Base-by-base conservation (phyloP, 2,113 vertebrate species). In the Arvicanthis niloticus region DNA sequence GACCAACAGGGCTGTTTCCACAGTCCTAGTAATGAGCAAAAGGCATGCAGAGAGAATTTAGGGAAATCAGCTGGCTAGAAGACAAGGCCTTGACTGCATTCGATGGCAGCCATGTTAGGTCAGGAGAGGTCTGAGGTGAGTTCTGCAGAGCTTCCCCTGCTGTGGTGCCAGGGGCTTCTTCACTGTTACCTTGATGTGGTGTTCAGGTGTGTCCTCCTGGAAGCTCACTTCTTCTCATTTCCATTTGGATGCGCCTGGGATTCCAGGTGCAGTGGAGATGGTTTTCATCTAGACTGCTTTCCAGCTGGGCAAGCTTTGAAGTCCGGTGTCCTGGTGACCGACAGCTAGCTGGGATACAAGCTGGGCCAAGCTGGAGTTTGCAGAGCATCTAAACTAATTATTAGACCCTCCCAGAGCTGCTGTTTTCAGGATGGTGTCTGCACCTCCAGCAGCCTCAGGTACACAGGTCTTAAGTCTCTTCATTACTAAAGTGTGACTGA, bases 21-120 rank as follows among this genome's bases (percentile, higher is more conserved):
- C 82, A 93, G 45, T 72, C 68, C 56, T 24, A 45, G 67, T 95
- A 94, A 96, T 7, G 60, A 89, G 96, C 95, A 97, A 95, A 97
- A 96, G 91, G 86, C 81, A 75, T 3, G 0, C 8, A 0, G 2
- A 0, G 94, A 95, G 76, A 48, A 78, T n/a, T 68, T 26, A 75
- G 89, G 96, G 93, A 70, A 95, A 17, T 60, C 0, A n/a, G 60
- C 91, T 94, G 94, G 51, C 92, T 72, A 72, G 73, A 62, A 96
- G 70, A n/a, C 75, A 34, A 17, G 78, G 89, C 56, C 5, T 34
- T 91, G 75, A 26, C 82, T 78, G 34, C 7, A 29, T 24, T 37
- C 53, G 1, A 86, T 4, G 34, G 51, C 78, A 91, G 10, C 81
- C 37, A 16, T 91, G 87, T 88, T 85, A 22, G 72, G 65, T 75